These are phyloP conservation scores for Mimumesa dahlbomi DNA, from an alignment of 2,888 invertebrate species.

Conservation along the genomic window DNA sequence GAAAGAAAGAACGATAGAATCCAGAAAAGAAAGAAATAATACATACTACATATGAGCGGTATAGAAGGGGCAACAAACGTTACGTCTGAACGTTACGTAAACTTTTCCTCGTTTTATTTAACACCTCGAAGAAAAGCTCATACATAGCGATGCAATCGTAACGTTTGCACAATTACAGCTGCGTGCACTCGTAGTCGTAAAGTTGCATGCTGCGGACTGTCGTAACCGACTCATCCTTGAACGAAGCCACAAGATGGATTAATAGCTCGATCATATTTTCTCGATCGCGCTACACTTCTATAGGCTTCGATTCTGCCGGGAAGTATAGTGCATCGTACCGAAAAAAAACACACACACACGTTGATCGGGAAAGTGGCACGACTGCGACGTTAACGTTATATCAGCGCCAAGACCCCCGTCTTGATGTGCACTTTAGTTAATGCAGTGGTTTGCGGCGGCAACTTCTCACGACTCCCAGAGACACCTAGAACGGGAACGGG, in stretches of 20 bases:
- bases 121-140: background rate
- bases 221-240: constrained; percentile 43
- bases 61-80: too few relatives aligned
- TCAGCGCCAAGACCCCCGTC: constrained; percentile 46
- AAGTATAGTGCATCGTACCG: background rate
- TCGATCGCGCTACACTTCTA: constrained; percentile 3
- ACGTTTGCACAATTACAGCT: constrained; percentile 35
- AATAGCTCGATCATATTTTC: constrained; percentile 43
- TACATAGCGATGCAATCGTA: constrained; percentile 8
- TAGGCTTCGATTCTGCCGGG: background rate
- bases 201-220: too few relatives aligned
- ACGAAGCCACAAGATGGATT: constrained; percentile 36
- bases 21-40: constrained; percentile 31
- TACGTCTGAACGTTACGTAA: background rate
- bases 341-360: background rate
- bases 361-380: constrained; percentile 26
- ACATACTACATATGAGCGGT: too few relatives aligned
- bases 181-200: background rate
- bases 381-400: constrained; percentile 32
- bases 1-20: too few relatives aligned
- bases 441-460: constrained; percentile 71
- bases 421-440: constrained; percentile 76
- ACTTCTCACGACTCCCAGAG: constrained; percentile 47
- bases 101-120: background rate
- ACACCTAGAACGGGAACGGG: constrained; percentile 16